Evolutionary conservation across 2,113 vertebrate species (phyloP).

Genomic region (Eulacestoma nigropectus): DNA sequence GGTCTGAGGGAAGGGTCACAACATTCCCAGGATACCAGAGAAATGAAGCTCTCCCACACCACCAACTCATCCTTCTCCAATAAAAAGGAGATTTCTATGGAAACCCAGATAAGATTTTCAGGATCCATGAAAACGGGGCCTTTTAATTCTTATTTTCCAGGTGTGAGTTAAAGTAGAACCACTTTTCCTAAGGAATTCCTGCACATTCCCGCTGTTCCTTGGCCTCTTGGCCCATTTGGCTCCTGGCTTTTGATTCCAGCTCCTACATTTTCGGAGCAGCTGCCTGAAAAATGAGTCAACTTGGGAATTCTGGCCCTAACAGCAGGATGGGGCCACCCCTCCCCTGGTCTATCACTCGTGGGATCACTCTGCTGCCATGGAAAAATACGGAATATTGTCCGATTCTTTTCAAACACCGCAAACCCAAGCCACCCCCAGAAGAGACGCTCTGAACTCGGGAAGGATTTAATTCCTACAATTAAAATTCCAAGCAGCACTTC

Average conservation of each 20-base stretch:
- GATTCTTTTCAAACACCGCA: not conserved
- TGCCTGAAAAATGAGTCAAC: not conserved
- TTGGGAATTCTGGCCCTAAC: not conserved
- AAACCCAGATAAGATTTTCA: not conserved
- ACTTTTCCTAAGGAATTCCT: not conserved
- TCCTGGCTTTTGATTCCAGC: not conserved
- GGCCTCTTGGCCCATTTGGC: not conserved
- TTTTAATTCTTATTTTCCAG: fast-evolving
- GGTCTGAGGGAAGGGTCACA: not conserved
- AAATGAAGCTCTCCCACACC: not conserved
- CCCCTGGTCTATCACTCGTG: fast-evolving
- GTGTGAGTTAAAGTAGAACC: not conserved
- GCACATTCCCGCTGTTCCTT: not conserved
- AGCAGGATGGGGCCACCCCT: not conserved
- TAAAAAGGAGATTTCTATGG: not conserved
- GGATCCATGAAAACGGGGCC: not conserved
- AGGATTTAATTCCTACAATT: not conserved
- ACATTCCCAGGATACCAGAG: fast-evolving
- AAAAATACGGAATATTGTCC: fast-evolving
- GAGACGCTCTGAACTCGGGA: not conserved
- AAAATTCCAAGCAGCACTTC: not conserved
- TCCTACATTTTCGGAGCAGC: not conserved
- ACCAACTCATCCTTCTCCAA: not conserved
- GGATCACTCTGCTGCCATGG: not conserved
- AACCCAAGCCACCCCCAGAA: not conserved